These are phyloP conservation scores for Papilio aristodemus DNA, from an alignment of 1,140 invertebrate species.

Conservation along the genomic window DNA sequence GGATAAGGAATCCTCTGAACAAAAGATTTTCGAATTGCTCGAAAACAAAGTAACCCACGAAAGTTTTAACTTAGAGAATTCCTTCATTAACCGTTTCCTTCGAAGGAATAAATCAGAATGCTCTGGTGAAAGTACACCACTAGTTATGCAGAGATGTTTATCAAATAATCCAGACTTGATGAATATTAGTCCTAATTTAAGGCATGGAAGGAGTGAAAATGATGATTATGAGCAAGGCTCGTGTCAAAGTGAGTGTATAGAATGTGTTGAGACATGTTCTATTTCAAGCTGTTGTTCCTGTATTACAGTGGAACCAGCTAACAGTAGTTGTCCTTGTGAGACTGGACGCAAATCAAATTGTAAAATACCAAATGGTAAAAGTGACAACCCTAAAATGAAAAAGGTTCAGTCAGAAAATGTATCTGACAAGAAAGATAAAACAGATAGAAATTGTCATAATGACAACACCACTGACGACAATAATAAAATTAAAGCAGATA, in stretches of 20 bases:
- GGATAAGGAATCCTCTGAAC: slow-evolving; percentile 81
- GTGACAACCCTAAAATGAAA: slow-evolving; percentile 34
- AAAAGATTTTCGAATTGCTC: slow-evolving; percentile 86
- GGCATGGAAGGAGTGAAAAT: slow-evolving; percentile 40
- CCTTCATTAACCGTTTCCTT: slow-evolving; percentile 82
- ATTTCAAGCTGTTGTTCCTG: slow-evolving; percentile 66
- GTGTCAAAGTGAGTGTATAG: slow-evolving; percentile 65
- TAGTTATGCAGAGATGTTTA: slow-evolving; percentile 66
- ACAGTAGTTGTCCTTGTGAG: slow-evolving; percentile 24
- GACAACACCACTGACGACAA: slow-evolving; percentile 64
- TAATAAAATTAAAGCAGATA: slow-evolving; percentile 59
- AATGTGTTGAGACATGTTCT: slow-evolving; percentile 62
- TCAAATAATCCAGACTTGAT: slow-evolving; percentile 62
- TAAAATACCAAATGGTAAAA: slow-evolving; percentile 37
- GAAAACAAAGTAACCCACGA: slow-evolving; percentile 86
- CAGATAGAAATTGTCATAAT: slow-evolving; percentile 48
- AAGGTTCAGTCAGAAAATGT: slow-evolving; percentile 39
- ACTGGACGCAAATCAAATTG: slow-evolving; percentile 29
- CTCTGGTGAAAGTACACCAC: slow-evolving; percentile 72
- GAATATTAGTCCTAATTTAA: slow-evolving; percentile 51
- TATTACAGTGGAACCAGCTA: slow-evolving; percentile 52
- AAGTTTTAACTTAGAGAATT: slow-evolving; percentile 87
- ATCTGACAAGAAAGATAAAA: slow-evolving; percentile 33
- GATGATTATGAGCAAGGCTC: slow-evolving; percentile 58
- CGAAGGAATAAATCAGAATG: slow-evolving; percentile 62